A percentile compares a stretch with the other conserved stretches of the same genome.
Conservation (phyloP, 1,140 invertebrate genomes). For the Danaus plexippus region DNA sequence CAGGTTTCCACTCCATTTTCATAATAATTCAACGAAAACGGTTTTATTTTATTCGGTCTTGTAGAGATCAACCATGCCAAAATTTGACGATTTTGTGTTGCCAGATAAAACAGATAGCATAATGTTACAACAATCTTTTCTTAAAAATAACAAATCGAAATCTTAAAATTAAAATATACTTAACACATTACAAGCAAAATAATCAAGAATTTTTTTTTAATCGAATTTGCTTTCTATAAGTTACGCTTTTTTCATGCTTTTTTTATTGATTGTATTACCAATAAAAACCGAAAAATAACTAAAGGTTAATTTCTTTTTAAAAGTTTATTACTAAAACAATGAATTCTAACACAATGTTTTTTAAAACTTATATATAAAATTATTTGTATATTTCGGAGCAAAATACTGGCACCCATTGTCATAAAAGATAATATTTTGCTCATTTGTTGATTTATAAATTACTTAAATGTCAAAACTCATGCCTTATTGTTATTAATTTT, state of each 20-base stretch:
- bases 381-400: neutral
- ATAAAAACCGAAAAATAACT: too few relatives aligned
- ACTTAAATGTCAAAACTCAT: conserved; percentile 4
- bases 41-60: conserved; percentile 65
- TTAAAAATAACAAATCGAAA: neutral
- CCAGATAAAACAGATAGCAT: conserved; percentile 32
- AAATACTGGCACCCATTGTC: conserved; percentile 1
- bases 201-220: too few relatives aligned
- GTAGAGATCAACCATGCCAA: conserved; percentile 68
- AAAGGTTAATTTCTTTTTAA: too few relatives aligned
- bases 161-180: too few relatives aligned
- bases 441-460: neutral
- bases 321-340: too few relatives aligned
- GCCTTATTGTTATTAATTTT: conserved; percentile 2
- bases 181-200: too few relatives aligned
- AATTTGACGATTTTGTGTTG: conserved; percentile 52
- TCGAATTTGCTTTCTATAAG: too few relatives aligned
- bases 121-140: neutral
- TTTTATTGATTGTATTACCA: too few relatives aligned
- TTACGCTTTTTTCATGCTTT: too few relatives aligned
- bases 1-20: conserved; percentile 95
- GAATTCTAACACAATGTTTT: too few relatives aligned
- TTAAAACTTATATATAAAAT: too few relatives aligned
- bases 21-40: conserved; percentile 46
- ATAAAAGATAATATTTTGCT: neutral